Percentiles rank a stretch among this genome's conserved stretches.
These are phyloP conservation scores for Cheilinus undulatus DNA, from an alignment of 2,113 vertebrate genomes.

Conservation along the genomic window DNA sequence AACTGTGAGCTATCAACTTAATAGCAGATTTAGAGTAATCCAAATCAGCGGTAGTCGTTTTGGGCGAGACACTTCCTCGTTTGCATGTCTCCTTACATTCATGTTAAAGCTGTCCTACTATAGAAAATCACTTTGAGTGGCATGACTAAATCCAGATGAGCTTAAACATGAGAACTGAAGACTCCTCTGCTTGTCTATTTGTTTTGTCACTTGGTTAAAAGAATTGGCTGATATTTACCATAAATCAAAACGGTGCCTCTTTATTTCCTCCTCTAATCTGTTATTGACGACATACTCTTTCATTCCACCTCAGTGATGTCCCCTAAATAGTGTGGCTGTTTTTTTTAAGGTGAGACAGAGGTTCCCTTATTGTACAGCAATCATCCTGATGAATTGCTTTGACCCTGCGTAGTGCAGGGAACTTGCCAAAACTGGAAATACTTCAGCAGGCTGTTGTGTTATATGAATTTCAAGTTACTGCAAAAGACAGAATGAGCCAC, in stretches of 20 bases:
- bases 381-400: conserved; percentile 60
- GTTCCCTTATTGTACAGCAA: conserved; percentile 29
- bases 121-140: no score
- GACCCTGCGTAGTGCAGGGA: conserved; percentile 12
- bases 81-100: no score
- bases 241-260: neutral
- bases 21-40: no score
- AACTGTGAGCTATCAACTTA: no score
- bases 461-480: conserved; percentile 32
- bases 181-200: neutral
- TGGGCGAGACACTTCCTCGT: no score
- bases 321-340: neutral
- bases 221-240: no score
- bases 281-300: neutral
- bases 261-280: neutral
- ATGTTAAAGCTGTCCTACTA: no score
- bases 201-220: neutral
- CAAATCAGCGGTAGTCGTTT: no score
- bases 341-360: conserved; percentile 10
- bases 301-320: neutral
- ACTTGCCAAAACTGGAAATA: conserved; percentile 38
- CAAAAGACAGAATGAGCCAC: conserved; percentile 8
- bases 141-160: no score
- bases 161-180: no score
- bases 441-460: neutral